A percentile compares a stretch with the other conserved stretches of the same genome.
Evolutionary conservation across 64 coral and sea anemone genomes (phyloP).

Genomic region (Dendronephthya gigantea): DNA sequence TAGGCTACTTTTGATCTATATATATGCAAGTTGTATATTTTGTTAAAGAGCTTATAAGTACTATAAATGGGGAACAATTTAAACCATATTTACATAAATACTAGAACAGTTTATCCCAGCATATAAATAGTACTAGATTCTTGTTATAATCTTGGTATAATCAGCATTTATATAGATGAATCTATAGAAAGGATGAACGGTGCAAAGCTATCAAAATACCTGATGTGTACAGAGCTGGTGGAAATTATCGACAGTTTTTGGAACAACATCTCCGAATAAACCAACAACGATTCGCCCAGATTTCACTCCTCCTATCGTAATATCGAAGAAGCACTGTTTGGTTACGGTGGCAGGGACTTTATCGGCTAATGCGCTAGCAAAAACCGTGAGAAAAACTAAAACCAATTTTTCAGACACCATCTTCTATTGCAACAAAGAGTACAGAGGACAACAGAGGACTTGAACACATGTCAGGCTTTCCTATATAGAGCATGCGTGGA

Average conservation of each 20-base stretch:
- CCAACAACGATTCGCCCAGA: conserved; percentile 73
- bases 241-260: conserved; percentile 71
- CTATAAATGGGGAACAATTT: too few relatives aligned
- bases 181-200: too few relatives aligned
- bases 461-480: not conserved
- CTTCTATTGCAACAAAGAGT: not conserved
- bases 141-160: too few relatives aligned
- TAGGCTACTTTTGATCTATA: too few relatives aligned
- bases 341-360: not conserved
- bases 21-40: too few relatives aligned
- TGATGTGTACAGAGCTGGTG: conserved; percentile 44
- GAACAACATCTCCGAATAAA: conserved; percentile 67
- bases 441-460: not conserved
- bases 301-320: conserved; percentile 51
- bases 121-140: too few relatives aligned
- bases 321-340: conserved; percentile 47
- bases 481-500: not conserved
- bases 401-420: not conserved
- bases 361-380: not conserved
- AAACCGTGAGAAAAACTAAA: not conserved
- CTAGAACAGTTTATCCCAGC: too few relatives aligned
- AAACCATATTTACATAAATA: too few relatives aligned
- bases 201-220: too few relatives aligned
- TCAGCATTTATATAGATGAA: too few relatives aligned
- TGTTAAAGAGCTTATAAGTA: too few relatives aligned